These are phyloP conservation scores for Sussaba pulchella DNA, from an alignment of 2,888 invertebrate genomes.

Conservation along the genomic window DNA sequence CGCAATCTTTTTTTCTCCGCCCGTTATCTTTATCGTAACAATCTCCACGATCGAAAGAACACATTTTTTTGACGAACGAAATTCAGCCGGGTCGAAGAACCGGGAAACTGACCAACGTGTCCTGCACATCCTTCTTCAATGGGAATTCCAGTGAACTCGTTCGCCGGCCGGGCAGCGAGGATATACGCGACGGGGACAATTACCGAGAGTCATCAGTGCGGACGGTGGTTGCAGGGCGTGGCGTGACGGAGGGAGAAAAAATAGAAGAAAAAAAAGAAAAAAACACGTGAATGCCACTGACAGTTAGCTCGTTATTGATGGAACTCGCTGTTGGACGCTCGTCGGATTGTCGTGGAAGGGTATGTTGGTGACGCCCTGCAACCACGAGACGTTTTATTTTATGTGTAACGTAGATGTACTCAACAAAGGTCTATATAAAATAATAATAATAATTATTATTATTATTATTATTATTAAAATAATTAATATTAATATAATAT, in stretches of 20 bases:
- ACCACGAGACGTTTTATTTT: no score
- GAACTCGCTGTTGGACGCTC: constrained; percentile 42
- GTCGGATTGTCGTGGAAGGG: no score
- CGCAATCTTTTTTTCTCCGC: neutral
- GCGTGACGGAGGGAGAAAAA: no score
- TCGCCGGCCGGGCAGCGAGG: constrained; percentile 27
- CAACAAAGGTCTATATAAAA: no score
- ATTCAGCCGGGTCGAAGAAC: constrained; percentile 10
- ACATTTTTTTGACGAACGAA: neutral
- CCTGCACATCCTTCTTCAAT: constrained; percentile 47
- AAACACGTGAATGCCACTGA: constrained; percentile 32
- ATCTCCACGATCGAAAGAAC: constrained; percentile 3
- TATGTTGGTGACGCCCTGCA: no score
- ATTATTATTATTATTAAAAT: no score
- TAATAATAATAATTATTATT: no score
- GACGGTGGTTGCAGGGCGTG: constrained; percentile 53
- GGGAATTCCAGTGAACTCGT: constrained; percentile 65
- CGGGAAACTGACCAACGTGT: constrained; percentile 33
- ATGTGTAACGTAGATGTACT: no score
- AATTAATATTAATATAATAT: no score
- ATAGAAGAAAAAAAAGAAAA: no score
- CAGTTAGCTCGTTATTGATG: constrained; percentile 59
- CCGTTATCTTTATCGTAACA: constrained; percentile 1
- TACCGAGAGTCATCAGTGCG: constrained; percentile 28
- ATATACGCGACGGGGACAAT: constrained; percentile 51